Evolutionary conservation across 2,888 invertebrate species (phyloP).

Genomic region (Antitype chi): DNA sequence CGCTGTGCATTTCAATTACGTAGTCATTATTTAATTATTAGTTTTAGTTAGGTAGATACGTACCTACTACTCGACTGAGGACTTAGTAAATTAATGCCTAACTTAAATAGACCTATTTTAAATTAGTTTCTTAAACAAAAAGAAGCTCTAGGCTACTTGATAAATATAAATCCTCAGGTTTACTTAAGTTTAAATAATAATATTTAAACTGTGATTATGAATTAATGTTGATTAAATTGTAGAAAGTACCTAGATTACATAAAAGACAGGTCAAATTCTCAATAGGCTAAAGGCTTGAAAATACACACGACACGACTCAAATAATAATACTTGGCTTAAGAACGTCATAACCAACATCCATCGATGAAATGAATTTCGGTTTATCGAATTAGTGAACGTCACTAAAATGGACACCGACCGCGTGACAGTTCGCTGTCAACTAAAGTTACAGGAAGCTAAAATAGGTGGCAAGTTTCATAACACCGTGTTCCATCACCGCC

Average conservation of each 20-base stretch:
- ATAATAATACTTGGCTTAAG: not conserved
- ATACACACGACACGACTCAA: not conserved
- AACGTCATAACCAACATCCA: not conserved
- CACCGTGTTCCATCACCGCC: constrained; percentile 62
- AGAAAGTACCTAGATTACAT: not conserved
- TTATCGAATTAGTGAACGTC: constrained; percentile 25
- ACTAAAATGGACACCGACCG: constrained; percentile 57
- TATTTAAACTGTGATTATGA: not conserved
- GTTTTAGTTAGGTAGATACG: not conserved
- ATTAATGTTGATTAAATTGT: not conserved
- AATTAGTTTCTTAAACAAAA: not conserved
- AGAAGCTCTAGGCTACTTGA: not conserved
- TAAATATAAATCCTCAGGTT: not conserved
- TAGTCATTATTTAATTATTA: constrained; percentile 78
- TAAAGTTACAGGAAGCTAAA: constrained; percentile 44
- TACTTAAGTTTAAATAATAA: not conserved
- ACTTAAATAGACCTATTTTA: not conserved
- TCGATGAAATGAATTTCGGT: constrained; percentile 4
- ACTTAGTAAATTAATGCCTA: not conserved
- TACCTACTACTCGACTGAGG: not conserved
- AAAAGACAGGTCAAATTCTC: not conserved
- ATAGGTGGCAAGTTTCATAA: constrained; percentile 57
- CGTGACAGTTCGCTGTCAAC: constrained; percentile 61
- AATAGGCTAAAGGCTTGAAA: not conserved
- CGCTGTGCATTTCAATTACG: constrained; percentile 81